Base-by-base conservation (phyloP, 2,797 vertebrate genomes). In the Platalea minor region DNA sequence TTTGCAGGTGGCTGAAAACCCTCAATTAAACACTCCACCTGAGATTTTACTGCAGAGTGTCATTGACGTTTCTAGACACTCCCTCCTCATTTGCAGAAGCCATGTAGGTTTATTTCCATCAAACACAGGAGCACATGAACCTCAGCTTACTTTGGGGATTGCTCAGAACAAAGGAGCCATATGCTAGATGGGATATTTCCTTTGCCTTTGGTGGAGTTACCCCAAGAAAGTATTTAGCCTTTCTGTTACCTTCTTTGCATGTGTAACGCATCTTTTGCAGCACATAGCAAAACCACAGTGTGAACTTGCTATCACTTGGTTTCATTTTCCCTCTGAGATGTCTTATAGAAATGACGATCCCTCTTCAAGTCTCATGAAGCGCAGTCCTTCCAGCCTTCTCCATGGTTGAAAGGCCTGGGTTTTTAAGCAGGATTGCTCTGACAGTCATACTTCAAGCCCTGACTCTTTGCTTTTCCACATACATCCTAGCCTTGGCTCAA, bases 11-110 rank as follows among this genome's bases (percentile, higher is more conserved):
- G n/a, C 70, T 6, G 17, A 95, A 94, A 96, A 60, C 82, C 91
- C 74, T 94, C 91, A 96, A 91, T 95, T 96, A 96, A 96, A 77
- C 67, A 84, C 87, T 94, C 56, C 46, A 83, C 76, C 85, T 91
- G 67, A 97, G 73, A 93, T 75, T 39, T 84, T 90, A 89, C 79
- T 90, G 89, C 5, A 3, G 73, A 94, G 87, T 93, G 94, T 95
- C 89, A 39, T 26, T 97, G 93, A 94, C 87, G 85, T 95, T 93
- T 94, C 92, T 79, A 93, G 93, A 70, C 70, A 91, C 93, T 90
- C 92, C 93, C 79, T 79, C 64, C 67, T 96, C 59, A 74, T 94
- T 95, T 93, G 79, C 54, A 89, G 87, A 91, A 78, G 64, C 54
- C 28, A 17, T 69, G 51, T 83, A 84, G 54, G 85, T 91, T 93